These are phyloP conservation scores for Bergia sp. DNA, from an alignment of 92 coral and sea anemone species.

Conservation along the genomic window DNA sequence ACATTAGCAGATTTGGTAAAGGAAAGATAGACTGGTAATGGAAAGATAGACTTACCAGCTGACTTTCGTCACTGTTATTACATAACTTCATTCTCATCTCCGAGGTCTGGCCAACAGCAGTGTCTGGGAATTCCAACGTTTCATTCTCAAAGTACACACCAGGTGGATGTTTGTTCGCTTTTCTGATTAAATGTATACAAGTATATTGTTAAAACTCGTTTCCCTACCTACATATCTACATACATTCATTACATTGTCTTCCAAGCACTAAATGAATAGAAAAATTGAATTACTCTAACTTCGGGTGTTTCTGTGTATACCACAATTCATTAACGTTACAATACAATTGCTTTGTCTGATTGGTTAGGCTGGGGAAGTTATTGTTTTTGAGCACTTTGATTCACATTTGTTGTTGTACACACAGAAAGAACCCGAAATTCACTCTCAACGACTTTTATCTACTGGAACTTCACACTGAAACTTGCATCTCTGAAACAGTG, in stretches of 20 bases:
- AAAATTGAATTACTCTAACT: no score
- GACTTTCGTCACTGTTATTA: constrained; percentile 62
- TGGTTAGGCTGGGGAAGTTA: no score
- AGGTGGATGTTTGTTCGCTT: constrained; percentile 48
- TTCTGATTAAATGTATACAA: constrained; percentile 29
- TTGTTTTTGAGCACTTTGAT: no score
- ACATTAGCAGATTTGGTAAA: not conserved
- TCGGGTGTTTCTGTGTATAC: no score
- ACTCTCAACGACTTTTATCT: no score
- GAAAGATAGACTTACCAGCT: constrained; percentile 48
- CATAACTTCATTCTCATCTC: constrained; percentile 72
- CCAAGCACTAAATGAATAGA: no score
- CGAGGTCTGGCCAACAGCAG: constrained; percentile 69
- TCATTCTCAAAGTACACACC: constrained; percentile 76
- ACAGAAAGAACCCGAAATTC: no score
- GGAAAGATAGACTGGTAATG: not conserved
- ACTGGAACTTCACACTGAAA: no score
- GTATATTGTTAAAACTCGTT: not conserved
- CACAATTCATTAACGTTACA: no score
- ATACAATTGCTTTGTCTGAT: no score
- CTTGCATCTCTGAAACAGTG: no score
- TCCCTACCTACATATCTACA: not conserved
- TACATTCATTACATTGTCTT: not conserved
- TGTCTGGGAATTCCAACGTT: constrained; percentile 78
- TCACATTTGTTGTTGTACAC: no score